Conservation (phyloP, 2,888 invertebrate genomes). For the Tetragnatha montana region DNA sequence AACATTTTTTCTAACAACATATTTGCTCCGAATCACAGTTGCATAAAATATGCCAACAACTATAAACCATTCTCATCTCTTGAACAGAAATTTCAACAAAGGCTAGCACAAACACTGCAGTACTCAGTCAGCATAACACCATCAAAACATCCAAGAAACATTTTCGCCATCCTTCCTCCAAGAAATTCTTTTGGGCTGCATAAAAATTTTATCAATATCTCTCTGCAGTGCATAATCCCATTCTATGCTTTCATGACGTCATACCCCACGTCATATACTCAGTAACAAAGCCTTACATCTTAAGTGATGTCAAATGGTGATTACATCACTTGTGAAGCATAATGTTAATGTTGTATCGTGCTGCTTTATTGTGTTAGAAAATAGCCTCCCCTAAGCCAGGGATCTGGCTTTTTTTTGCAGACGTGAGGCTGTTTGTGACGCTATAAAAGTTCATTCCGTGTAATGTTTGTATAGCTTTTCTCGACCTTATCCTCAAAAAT, state of each 20-base stretch:
- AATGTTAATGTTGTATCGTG: slow-evolving; percentile 17
- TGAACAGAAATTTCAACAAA: too few species aligned
- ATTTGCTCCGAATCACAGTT: too few species aligned
- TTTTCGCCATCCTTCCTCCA: too few species aligned
- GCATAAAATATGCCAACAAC: too few species aligned
- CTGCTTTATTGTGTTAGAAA: slow-evolving; percentile 13
- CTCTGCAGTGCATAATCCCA: neutral
- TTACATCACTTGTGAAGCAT: slow-evolving; percentile 14
- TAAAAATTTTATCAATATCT: neutral
- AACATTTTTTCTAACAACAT: too few species aligned
- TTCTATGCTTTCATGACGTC: slow-evolving; percentile 12
- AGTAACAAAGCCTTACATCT: neutral
- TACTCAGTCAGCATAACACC: too few species aligned
- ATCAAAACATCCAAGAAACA: too few species aligned
- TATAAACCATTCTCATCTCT: too few species aligned
- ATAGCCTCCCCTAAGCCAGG: neutral
- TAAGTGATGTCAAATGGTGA: slow-evolving; percentile 33
- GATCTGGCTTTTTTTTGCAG: neutral
- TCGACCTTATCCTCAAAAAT: neutral
- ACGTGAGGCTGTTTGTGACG: neutral
- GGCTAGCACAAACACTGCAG: too few species aligned
- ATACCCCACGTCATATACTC: slow-evolving; percentile 1
- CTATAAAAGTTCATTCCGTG: neutral
- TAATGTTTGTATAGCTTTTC: neutral
- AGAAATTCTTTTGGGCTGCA: neutral